Evolutionary conservation across 2,797 vertebrate species (phyloP), one percentile per base, ranked within the genome.

Genomic region (Sternotherus odoratus): DNA sequence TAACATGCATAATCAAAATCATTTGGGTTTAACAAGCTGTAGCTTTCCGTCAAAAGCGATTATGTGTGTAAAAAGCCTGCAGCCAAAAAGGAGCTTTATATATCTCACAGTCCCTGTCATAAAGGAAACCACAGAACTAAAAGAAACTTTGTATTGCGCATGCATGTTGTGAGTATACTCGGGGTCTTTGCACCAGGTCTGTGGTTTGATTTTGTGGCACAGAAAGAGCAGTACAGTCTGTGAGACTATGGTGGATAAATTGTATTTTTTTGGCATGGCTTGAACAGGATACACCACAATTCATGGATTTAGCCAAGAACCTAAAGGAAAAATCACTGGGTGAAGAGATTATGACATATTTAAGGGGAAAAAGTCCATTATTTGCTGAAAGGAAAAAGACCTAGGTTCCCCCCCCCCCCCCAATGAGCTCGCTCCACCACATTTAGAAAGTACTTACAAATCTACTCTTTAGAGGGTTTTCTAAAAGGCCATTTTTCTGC

Each of bases 41-140:
- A 95, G 90, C 54, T 91, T 89, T 95, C 36, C 94, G 87, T 94
- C 94, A 92, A 91, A 96, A 97, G 78, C 69, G 93, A 90, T 96
- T 96, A 96, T n/a, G 77, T 33, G 24, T 81, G 5, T 78, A 86
- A 95, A 86, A 74, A 69, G 78, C 74, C 10, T 78, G 84, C 13
- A 95, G 89, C 63, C 5, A 56, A 88, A 82, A 95, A 93, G 23
- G 93, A 85, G 36, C 50, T 96, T 86, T 57, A 0, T 83, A 5
- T 94, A 80, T 94, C 86, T 94, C 87, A 86, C 84, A 94, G 66
- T 94, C 88, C 83, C 92, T 50, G 63, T 82, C 49, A 54, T 36
- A 96, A 93, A 51, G 82, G 87, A 94, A 92, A 95, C 66, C 50
- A 69, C 56, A 91, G 46, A n/a, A 75, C 85, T 91, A 87, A 86